phyloP scores from a whole-genome alignment of 2,113 vertebrate species.

The Etheostoma cragini region DNA sequence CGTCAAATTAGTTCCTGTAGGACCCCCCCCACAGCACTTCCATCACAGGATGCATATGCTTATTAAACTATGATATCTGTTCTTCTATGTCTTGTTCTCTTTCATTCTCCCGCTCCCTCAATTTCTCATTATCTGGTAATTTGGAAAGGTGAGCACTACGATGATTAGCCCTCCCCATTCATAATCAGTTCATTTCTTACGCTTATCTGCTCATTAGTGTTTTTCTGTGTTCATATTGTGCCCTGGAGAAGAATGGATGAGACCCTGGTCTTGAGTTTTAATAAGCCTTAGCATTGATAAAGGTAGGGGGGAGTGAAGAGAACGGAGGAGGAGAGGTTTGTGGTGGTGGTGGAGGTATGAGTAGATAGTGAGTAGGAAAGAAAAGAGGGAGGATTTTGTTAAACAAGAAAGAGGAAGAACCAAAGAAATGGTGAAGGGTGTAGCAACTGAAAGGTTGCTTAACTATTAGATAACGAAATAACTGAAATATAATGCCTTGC shows the following conservation, averaged over 20 bases:
- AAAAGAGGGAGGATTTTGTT: neutral
- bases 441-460: neutral
- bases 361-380: neutral
- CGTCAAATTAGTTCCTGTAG: conserved; percentile 47
- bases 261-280: conserved; percentile 54
- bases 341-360: neutral
- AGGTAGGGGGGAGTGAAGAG: neutral
- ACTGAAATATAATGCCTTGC: neutral
- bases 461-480: neutral
- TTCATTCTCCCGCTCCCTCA: conserved; percentile 20
- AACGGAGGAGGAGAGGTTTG: neutral
- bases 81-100: conserved; percentile 22
- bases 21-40: conserved; percentile 26
- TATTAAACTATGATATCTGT: conserved; percentile 42
- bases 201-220: conserved; percentile 68
- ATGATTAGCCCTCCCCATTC: conserved; percentile 52
- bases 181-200: conserved; percentile 66
- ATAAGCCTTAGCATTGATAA: conserved; percentile 25
- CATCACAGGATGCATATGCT: conserved; percentile 41
- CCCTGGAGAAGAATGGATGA: conserved; percentile 60
- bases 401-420: neutral
- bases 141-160: conserved; percentile 56
- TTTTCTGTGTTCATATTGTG: conserved; percentile 51
- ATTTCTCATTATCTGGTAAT: conserved; percentile 66
- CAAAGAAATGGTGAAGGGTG: neutral